These are phyloP conservation scores for Temnopleurus reevesii DNA, from an alignment of 53 echinoderm and acorn worm species.

Conservation along the genomic window DNA sequence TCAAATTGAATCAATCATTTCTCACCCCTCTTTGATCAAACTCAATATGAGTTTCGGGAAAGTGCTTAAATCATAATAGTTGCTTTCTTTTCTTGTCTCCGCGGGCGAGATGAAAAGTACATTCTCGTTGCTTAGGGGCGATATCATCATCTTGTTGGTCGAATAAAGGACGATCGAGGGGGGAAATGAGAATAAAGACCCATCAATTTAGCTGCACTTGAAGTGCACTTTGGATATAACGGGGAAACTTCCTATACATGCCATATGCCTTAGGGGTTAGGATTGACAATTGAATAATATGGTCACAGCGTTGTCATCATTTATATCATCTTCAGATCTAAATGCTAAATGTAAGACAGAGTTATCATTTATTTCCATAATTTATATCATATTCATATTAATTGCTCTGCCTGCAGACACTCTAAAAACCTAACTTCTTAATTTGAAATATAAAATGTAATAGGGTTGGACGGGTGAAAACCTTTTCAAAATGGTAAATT, in stretches of 20 bases:
- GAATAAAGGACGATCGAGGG: slow-evolving; percentile 13
- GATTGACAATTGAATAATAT: no score
- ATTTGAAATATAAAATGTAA: no score
- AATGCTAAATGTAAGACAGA: no score
- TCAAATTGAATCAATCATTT: background rate
- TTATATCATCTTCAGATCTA: no score
- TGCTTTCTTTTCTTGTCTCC: slow-evolving; percentile 4
- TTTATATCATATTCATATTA: no score
- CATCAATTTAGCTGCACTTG: background rate
- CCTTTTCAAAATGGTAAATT: no score
- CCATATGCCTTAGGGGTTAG: no score
- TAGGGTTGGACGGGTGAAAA: no score
- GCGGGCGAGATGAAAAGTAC: background rate
- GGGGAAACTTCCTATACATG: background rate
- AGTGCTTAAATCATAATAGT: background rate
- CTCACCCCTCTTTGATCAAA: background rate
- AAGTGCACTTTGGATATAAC: slow-evolving; percentile 5
- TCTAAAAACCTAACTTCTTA: no score
- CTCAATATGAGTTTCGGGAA: background rate
- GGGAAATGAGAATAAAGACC: slow-evolving; percentile 24
- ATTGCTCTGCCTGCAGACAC: no score
- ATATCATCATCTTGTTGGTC: background rate
- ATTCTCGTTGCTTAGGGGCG: slow-evolving; percentile 8
- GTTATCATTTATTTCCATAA: no score
- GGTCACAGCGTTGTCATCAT: no score